A percentile compares a stretch with the other conserved stretches of the same genome.
Evolutionary conservation across 2,888 invertebrate species (phyloP).

Genomic region (Agriopis marginaria): DNA sequence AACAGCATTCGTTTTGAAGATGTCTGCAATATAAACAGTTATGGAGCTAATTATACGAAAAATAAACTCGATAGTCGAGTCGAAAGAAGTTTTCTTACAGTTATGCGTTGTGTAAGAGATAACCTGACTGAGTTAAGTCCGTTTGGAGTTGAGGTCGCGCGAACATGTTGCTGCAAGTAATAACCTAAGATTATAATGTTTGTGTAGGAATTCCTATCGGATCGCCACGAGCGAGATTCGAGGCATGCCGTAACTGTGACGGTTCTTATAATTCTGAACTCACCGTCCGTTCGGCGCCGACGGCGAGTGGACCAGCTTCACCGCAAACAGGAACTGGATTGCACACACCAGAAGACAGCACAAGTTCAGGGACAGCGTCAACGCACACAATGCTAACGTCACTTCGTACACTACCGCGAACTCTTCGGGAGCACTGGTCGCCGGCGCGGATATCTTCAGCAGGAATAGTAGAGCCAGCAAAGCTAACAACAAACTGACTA

Average conservation of each 20-base stretch:
- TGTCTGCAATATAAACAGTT: slow-evolving; percentile 31
- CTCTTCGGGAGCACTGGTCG: slow-evolving; percentile 89
- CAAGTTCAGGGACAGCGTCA: slow-evolving; percentile 94
- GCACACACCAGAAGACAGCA: slow-evolving; percentile 97
- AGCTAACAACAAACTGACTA: slow-evolving; percentile 94
- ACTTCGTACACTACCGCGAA: slow-evolving; percentile 96
- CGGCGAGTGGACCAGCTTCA: slow-evolving; percentile 95
- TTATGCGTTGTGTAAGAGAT: slow-evolving; percentile 74
- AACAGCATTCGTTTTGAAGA: slow-evolving; percentile 19
- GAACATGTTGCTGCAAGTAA: slow-evolving; percentile 56
- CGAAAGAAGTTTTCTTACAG: slow-evolving; percentile 69
- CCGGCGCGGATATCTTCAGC: slow-evolving; percentile 92
- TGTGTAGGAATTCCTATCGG: slow-evolving; percentile 56
- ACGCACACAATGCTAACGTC: slow-evolving; percentile 94
- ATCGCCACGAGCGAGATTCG: slow-evolving; percentile 67
- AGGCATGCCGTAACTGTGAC: slow-evolving; percentile 59
- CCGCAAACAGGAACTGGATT: slow-evolving; percentile 97
- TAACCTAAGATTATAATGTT: slow-evolving; percentile 69
- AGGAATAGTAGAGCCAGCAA: slow-evolving; percentile 94
- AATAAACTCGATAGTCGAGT: slow-evolving; percentile 58
- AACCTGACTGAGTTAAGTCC: slow-evolving; percentile 75
- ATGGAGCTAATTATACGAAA: slow-evolving; percentile 52
- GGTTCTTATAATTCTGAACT: slow-evolving; percentile 52
- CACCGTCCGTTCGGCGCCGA: slow-evolving; percentile 91
- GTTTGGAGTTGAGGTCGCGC: slow-evolving; percentile 57